phyloP scores from a whole-genome alignment of 2,113 vertebrate species.

The Setophaga kirtlandii region DNA sequence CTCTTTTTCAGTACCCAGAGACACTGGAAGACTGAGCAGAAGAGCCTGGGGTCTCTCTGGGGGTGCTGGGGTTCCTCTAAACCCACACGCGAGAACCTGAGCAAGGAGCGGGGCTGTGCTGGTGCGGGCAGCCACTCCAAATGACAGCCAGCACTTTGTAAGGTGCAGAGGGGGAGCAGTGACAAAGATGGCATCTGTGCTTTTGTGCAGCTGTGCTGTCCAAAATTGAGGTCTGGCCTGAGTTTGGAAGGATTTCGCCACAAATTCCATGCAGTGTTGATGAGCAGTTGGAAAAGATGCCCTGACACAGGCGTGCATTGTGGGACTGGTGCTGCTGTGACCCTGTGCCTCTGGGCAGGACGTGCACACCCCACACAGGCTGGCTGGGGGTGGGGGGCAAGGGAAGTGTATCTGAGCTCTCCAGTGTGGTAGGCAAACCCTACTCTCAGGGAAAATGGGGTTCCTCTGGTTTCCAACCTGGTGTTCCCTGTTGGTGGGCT shows the following conservation, averaged over 20 bases:
- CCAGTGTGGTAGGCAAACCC: not conserved
- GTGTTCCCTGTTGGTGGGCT: not conserved
- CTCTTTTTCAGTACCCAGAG: constrained; percentile 54
- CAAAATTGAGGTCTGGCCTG: not conserved
- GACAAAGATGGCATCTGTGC: not conserved
- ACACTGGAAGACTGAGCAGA: not conserved
- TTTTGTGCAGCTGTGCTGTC: not conserved
- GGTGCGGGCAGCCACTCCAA: accelerated
- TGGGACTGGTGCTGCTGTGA: not conserved
- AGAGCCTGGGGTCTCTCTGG: not conserved
- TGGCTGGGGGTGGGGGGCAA: not conserved
- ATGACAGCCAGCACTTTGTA: not conserved
- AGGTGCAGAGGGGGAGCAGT: not conserved
- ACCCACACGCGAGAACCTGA: not conserved
- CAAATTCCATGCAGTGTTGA: accelerated
- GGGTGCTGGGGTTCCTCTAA: not conserved
- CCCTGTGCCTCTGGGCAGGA: not conserved
- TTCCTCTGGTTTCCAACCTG: not conserved
- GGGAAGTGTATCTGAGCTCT: accelerated
- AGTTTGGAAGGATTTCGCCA: not conserved
- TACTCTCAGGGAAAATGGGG: not conserved
- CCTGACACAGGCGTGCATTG: accelerated
- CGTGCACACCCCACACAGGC: not conserved
- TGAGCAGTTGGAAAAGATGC: not conserved
- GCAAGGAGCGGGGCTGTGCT: not conserved